Percentiles rank a stretch among this genome's conserved stretches.
phyloP scores from a whole-genome alignment of 1,140 invertebrate genomes.

The Heliconius nattereri region DNA sequence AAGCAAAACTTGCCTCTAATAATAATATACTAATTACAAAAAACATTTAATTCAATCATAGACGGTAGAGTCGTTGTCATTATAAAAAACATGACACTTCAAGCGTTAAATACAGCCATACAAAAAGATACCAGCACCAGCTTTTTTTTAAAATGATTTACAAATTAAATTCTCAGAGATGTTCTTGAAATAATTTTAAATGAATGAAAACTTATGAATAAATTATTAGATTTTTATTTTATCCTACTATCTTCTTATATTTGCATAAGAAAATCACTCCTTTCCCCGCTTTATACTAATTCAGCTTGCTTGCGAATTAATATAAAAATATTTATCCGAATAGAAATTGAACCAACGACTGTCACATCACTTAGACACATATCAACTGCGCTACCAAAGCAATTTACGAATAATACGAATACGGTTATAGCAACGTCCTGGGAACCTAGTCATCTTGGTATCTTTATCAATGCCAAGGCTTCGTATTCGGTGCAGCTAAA shows the following conservation, averaged over 20 bases:
- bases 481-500: constrained; percentile 53
- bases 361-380: too few relatives aligned
- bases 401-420: not conserved
- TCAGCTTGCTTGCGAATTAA: too few relatives aligned
- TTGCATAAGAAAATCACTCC: too few relatives aligned
- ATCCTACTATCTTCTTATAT: too few relatives aligned
- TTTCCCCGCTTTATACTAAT: too few relatives aligned
- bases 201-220: not conserved
- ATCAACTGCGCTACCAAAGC: too few relatives aligned
- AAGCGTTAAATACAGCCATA: constrained; percentile 9
- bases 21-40: not conserved
- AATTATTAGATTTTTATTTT: too few relatives aligned
- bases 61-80: not conserved
- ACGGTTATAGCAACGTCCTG: constrained; percentile 30
- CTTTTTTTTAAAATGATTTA: not conserved
- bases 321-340: too few relatives aligned
- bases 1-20: not conserved
- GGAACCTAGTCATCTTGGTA: constrained; percentile 58
- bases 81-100: constrained; percentile 2
- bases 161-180: not conserved
- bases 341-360: too few relatives aligned
- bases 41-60: constrained; percentile 6
- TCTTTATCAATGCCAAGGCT: constrained; percentile 71
- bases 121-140: not conserved
- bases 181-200: not conserved